These are phyloP conservation scores for Laupala kohalensis DNA, from an alignment of 1,140 invertebrate species.

Conservation along the genomic window DNA sequence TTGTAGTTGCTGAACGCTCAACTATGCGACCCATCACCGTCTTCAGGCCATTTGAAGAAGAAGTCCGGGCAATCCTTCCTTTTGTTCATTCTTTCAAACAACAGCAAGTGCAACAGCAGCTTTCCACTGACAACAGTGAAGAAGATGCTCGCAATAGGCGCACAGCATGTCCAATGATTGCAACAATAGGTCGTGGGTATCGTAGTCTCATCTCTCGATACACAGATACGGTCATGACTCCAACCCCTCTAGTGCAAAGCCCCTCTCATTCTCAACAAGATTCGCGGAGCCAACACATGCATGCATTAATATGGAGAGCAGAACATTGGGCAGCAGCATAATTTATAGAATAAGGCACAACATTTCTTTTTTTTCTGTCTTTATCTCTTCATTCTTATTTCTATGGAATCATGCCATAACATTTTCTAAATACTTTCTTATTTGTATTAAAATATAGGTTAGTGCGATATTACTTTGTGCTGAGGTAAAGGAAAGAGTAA, in stretches of 20 bases:
- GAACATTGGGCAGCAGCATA: slow-evolving; percentile 9
- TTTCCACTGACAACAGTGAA: background rate
- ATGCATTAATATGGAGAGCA: slow-evolving; percentile 55
- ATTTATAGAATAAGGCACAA: background rate
- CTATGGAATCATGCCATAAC: no score
- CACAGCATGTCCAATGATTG: slow-evolving; percentile 41
- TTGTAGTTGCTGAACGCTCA: slow-evolving; percentile 70
- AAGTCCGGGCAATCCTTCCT: slow-evolving; percentile 38
- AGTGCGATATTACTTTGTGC: no score
- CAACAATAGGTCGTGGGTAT: slow-evolving; percentile 72
- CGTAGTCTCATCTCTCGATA: slow-evolving; percentile 52
- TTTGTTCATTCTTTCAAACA: background rate
- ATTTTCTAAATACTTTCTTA: no score
- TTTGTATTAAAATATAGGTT: no score
- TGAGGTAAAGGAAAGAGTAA: no score
- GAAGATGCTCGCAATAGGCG: slow-evolving; percentile 17
- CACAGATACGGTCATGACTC: slow-evolving; percentile 17
- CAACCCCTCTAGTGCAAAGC: slow-evolving; percentile 6
- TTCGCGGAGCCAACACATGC: slow-evolving; percentile 44
- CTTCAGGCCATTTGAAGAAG: slow-evolving; percentile 78
- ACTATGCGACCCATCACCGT: slow-evolving; percentile 75
- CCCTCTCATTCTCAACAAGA: slow-evolving; percentile 16
- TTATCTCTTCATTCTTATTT: no score
- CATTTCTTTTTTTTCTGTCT: background rate
- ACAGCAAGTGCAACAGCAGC: background rate